Conservation (phyloP, 2,113 vertebrate genomes). For the Carollia perspicillata region DNA sequence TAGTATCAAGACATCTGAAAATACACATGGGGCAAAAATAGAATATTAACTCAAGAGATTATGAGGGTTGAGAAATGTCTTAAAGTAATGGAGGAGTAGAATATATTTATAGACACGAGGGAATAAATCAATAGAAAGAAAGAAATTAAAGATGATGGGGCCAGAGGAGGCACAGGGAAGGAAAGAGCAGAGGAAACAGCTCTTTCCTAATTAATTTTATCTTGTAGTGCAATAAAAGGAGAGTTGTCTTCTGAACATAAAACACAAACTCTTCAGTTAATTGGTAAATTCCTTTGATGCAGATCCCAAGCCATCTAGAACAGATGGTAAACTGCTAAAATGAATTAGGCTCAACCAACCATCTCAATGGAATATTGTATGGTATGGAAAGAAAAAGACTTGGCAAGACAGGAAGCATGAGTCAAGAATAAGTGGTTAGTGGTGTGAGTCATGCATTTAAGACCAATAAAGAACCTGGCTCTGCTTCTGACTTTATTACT, state of each 20-base stretch:
- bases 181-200: neutral
- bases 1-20: neutral
- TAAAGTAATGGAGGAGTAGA: neutral
- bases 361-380: neutral
- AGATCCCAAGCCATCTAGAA: neutral
- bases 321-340: slow-evolving; percentile 32
- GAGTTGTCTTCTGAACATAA: neutral
- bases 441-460: neutral
- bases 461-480: slow-evolving; percentile 7
- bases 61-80: neutral
- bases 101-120: neutral
- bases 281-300: neutral
- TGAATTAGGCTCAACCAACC: neutral
- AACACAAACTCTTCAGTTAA: neutral
- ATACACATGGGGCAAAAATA: neutral
- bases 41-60: slow-evolving; percentile 4
- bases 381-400: slow-evolving; percentile 54
- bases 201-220: neutral
- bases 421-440: neutral
- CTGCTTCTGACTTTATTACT: neutral
- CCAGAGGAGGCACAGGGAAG: neutral
- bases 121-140: neutral
- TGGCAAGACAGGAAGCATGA: slow-evolving; percentile 35
- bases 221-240: neutral
- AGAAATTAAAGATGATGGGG: neutral